Evolutionary conservation across 2,113 vertebrate species (phyloP), one percentile per base, ranked within the genome.

Genomic region (Takifugu bimaculatus): DNA sequence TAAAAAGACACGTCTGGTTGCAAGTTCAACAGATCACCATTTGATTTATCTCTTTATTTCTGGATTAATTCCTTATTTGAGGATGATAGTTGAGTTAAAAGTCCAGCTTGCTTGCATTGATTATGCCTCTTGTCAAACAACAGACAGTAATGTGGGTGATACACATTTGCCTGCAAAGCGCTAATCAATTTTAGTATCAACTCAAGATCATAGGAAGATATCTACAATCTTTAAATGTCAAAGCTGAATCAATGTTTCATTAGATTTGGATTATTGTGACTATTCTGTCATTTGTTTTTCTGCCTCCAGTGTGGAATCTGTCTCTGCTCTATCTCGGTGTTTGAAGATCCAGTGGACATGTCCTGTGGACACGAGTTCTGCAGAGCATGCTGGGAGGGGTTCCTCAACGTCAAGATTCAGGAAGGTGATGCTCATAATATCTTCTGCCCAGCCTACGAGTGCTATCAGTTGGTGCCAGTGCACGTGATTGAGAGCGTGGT

Each of bases 311-410:
- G 87, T 74, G 87, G 87, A 43, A 87, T 88, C 76, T 88, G 87
- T 69, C 76, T 88, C 39, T 87, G 85, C 78, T 84, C 82, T 11
- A 88, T 88, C 82, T 88, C 87, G 2, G 82, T 88, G 60, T 88
- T 88, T 70, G 85, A 88, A 67, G 87, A 88, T 66, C 87, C 87
- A 13, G 85, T 88, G 51, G 87, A 88, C 74, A 75, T 88, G 87
- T 89, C 85, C 70, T 89, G 87, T 57, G 87, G 87, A 55, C 87
- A 87, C 25, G 85, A 87, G 74, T 88, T 87, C 70, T 88, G 87
- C 75, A 79, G 87, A 75, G 79, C 72, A 57, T 88, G 87, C 68
- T 88, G 87, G 87, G 87, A 88, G 55, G 87, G 84, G 60, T 89
- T 89, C 61, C 85, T 89, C 4, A 89, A 89, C 28, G 65, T 89